phyloP scores from a whole-genome alignment of 2,797 vertebrate species.

The Denticeps clupeoides region DNA sequence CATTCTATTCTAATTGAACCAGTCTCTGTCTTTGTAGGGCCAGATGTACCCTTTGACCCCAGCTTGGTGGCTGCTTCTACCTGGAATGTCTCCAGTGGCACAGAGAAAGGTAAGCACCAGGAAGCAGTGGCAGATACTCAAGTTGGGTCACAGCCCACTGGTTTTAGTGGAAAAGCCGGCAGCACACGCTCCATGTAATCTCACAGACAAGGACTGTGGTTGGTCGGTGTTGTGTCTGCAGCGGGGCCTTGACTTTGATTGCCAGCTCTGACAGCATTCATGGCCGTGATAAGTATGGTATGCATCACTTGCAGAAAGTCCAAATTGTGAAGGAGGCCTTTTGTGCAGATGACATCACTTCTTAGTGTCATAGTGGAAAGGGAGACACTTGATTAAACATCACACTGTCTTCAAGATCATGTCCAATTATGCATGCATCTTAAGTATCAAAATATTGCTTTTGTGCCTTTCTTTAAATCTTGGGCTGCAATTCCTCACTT shows the following conservation, averaged over 20 bases:
- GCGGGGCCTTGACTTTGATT: conserved; percentile 45
- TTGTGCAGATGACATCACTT: conserved; percentile 17
- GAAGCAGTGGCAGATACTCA: too few relatives aligned
- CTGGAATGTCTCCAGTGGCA: conserved; percentile 78
- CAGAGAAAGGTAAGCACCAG: conserved; percentile 66
- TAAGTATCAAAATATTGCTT: too few relatives aligned
- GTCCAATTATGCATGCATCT: too few relatives aligned
- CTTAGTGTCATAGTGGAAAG: not conserved
- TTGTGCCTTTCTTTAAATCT: too few relatives aligned
- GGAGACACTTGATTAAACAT: too few relatives aligned
- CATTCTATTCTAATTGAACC: conserved; percentile 8
- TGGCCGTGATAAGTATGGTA: conserved; percentile 30
- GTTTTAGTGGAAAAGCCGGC: not conserved
- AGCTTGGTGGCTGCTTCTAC: conserved; percentile 69
- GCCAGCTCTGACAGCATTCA: conserved; percentile 42
- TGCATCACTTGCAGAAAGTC: conserved; percentile 43
- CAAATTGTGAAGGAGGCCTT: conserved; percentile 11
- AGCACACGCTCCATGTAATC: conserved; percentile 34
- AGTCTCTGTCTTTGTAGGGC: conserved; percentile 57
- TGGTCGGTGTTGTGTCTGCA: conserved; percentile 53
- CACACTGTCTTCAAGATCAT: not conserved
- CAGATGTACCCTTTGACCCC: conserved; percentile 64
- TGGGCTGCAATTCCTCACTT: too few relatives aligned
- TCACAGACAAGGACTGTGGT: conserved; percentile 42
- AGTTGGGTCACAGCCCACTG: not conserved